Evolutionary conservation across 37 sponge, comb jelly and placozoan species (phyloP), one percentile per base, ranked within the genome.

Genomic region (Haliclona indistincta): DNA sequence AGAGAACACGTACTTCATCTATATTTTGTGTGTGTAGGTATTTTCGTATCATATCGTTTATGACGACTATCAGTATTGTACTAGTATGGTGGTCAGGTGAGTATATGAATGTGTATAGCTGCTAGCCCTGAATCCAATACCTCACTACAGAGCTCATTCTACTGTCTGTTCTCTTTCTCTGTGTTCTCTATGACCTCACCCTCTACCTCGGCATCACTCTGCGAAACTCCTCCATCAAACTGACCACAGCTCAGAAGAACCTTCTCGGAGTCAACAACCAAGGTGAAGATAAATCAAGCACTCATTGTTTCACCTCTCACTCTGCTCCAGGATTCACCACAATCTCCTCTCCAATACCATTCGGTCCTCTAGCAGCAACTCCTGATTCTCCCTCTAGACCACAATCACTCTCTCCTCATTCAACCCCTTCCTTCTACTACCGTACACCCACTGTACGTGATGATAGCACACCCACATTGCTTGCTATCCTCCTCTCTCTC

Each of bases 171-270:
- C 69, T 82, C 23, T 29, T 67, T 23, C 68, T 73, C 38, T 38
- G 61, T 25, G 71, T 26, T 11, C 54, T 84, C 51, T 70, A 75
- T 56, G 71, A 76, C 55, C 1, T 68, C 43, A 55, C 68, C 6
- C n/a, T 70, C 30, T 84, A 64, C 41, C 28, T 54, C 38, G 11
- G 45, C 43, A 72, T 34, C 10, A 32, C 26, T 37, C 55, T 79
- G 49, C 33, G 47, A 19, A 56, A 33, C 15, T 17, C 30, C 1
- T 20, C 1, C 25, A 54, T 86, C 22, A 35, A 35, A 1, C 39
- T 86, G 3, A 79, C 86, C 13, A 28, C 61, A 40, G 45, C 28
- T 0, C 86, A 86, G 70, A 65, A 55, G 43, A 68, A 67, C 33
- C 55, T 86, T 22, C 82, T 81, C 4, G 67, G 73, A 2, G 56